These are phyloP conservation scores for Bombus confusus DNA, from an alignment of 1,140 invertebrate genomes.

Conservation along the genomic window DNA sequence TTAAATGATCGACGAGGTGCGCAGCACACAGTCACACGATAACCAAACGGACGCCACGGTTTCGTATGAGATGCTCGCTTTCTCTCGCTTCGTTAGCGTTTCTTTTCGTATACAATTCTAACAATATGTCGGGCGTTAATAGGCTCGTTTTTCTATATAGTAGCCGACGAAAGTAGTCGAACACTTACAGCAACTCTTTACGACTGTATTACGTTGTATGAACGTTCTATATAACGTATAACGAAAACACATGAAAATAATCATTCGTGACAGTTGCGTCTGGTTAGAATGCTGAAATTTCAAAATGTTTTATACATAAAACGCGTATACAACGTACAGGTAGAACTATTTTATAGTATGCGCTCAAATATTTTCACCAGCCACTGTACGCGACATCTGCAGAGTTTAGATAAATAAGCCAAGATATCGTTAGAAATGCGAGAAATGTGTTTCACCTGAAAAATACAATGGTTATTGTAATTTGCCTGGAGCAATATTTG, in stretches of 20 bases:
- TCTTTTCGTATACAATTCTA: neutral
- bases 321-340: fast-evolving
- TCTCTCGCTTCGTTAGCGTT: neutral
- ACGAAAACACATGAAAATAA: too few species aligned
- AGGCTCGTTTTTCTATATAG: neutral
- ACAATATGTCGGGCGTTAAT: neutral
- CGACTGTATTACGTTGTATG: neutral
- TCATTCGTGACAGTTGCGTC: too few species aligned
- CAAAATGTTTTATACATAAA: too few species aligned
- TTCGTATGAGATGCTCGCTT: constrained; percentile 34
- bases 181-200: neutral
- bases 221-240: too few species aligned
- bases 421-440: neutral
- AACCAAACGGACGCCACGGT: constrained; percentile 13
- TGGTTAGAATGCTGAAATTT: too few species aligned
- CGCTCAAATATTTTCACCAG: neutral
- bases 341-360: too few species aligned
- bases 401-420: neutral
- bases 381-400: neutral
- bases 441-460: neutral
- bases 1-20: constrained; percentile 63
- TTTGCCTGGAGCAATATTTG: neutral
- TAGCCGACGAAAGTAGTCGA: neutral
- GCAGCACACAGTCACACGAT: constrained; percentile 46
- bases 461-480: neutral